Conservation (phyloP, 2,888 invertebrate species). For the Eulithis prunata region DNA sequence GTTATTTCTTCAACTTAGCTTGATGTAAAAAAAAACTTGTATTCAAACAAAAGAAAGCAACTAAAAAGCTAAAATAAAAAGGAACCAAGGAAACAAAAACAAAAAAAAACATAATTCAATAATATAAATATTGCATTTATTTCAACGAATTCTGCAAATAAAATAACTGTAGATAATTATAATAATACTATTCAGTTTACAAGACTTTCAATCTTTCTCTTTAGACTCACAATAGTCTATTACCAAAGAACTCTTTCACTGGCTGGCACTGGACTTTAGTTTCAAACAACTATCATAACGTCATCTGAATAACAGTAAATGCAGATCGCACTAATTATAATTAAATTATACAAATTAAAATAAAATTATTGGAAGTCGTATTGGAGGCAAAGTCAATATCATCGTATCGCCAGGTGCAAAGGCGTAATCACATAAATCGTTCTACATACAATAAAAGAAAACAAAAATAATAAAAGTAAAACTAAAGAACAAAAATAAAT, state of each 20-base stretch:
- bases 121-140: constrained; percentile 86
- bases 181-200: constrained; percentile 83
- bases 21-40: constrained; percentile 56
- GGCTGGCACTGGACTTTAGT: constrained; percentile 77
- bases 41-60: constrained; percentile 47
- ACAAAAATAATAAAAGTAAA: constrained; percentile 72
- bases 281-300: constrained; percentile 73
- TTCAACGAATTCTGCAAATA: constrained; percentile 84
- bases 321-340: constrained; percentile 79
- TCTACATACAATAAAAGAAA: constrained; percentile 64
- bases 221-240: constrained; percentile 55
- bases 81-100: constrained; percentile 74
- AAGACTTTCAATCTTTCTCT: constrained; percentile 74
- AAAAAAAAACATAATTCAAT: constrained; percentile 81
- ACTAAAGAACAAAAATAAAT: constrained; percentile 81
- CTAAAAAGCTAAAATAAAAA: constrained; percentile 61
- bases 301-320: constrained; percentile 81
- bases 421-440: constrained; percentile 60
- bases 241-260: constrained; percentile 72
- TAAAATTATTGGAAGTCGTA: constrained; percentile 80
- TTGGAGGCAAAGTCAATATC: constrained; percentile 76
- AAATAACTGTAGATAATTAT: constrained; percentile 83
- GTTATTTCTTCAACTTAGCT: constrained; percentile 55
- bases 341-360: constrained; percentile 81
- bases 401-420: constrained; percentile 57